Percentiles rank a stretch among this genome's conserved stretches.
Evolutionary conservation across 2,113 vertebrate genomes (phyloP).

Genomic region (Chrysemys picta): DNA sequence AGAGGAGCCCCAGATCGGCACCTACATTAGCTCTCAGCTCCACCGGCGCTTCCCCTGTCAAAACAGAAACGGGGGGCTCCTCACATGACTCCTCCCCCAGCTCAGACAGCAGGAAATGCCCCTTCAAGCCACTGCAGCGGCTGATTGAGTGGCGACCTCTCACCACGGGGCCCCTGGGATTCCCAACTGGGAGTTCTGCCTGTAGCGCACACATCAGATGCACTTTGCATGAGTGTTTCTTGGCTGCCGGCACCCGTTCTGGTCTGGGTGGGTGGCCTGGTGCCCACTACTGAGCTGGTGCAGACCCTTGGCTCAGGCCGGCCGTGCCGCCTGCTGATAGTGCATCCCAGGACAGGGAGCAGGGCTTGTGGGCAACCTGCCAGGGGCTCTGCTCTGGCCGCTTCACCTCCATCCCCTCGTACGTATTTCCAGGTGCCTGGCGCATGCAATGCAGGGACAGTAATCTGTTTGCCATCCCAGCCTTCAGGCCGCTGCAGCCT

Average conservation of each 20-base stretch:
- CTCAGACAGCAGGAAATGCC: neutral
- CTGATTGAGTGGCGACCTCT: neutral
- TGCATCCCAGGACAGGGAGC: rapidly evolving
- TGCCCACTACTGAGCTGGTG: rapidly evolving
- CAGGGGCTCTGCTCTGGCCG: neutral
- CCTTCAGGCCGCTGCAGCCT: no score
- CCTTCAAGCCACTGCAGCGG: neutral
- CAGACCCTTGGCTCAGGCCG: neutral
- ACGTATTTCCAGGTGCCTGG: neutral
- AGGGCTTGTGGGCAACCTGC: neutral
- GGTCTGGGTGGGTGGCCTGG: rapidly evolving
- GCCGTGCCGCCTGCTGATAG: rapidly evolving
- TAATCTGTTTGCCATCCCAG: no score
- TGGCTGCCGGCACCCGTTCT: neutral
- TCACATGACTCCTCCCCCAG: neutral
- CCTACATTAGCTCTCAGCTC: neutral
- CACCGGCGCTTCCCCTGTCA: neutral
- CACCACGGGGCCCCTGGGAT: rapidly evolving
- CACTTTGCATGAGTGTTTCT: neutral
- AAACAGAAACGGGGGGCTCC: neutral
- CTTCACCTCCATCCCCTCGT: rapidly evolving
- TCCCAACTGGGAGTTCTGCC: neutral
- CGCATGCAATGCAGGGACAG: neutral
- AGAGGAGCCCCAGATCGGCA: no score
- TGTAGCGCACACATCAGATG: rapidly evolving